Evolutionary conservation across 1,140 invertebrate species (phyloP).

Genomic region (Calosoma granatense): DNA sequence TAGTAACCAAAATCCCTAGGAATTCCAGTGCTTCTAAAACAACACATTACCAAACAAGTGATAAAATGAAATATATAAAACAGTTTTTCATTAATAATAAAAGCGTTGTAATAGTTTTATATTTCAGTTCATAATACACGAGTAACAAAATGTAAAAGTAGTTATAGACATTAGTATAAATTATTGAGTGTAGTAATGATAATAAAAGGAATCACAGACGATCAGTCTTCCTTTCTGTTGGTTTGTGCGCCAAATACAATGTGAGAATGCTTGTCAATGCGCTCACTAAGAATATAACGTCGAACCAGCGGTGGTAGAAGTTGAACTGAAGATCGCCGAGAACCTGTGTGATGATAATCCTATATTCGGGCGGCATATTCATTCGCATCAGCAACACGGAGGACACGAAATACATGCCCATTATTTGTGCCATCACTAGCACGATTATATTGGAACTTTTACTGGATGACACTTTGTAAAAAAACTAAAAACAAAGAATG

Average conservation of each 20-base stretch:
- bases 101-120: not conserved
- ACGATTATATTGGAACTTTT: conserved; percentile 99
- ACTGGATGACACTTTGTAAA: conserved; percentile 98
- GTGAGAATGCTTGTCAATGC: conserved; percentile 93
- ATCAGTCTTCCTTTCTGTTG: not conserved
- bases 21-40: not conserved
- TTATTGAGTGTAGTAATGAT: no score
- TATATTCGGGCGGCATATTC: conserved; percentile 98
- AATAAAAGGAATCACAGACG: not conserved
- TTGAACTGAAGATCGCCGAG: conserved; percentile 97
- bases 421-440: conserved; percentile 91
- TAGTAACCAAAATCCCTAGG: not conserved
- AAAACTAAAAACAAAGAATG: conserved; percentile 60
- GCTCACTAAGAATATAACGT: conserved; percentile 97
- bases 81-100: not conserved
- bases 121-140: not conserved
- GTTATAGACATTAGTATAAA: no score
- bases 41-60: no score
- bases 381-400: conserved; percentile 96
- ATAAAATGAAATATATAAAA: no score
- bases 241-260: conserved; percentile 85
- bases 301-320: conserved; percentile 99
- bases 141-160: not conserved
- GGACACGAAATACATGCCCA: conserved; percentile 99
- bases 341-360: conserved; percentile 95